Conservation (phyloP, 2,888 invertebrate species). For the Oasisia sp. region DNA sequence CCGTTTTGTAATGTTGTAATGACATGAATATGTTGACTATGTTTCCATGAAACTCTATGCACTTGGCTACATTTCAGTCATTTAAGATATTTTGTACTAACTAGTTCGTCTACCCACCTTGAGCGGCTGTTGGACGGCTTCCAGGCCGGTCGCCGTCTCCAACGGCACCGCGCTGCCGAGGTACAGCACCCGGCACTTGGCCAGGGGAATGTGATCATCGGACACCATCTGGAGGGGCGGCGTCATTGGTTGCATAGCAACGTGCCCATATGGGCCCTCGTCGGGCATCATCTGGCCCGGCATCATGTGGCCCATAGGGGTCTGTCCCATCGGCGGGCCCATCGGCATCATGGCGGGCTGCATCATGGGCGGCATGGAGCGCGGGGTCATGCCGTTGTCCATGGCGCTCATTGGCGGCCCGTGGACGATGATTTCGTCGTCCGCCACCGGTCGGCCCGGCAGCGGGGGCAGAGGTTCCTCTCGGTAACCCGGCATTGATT, state of each 20-base stretch:
- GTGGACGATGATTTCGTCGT: not conserved
- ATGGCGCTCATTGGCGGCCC: not conserved
- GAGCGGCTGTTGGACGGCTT: conserved; percentile 59
- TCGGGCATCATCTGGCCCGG: not conserved
- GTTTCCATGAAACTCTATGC: too few species aligned
- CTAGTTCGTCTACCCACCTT: conserved; percentile 26
- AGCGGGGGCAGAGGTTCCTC: not conserved
- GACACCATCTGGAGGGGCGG: not conserved
- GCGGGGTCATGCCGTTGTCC: not conserved
- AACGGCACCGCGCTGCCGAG: conserved; percentile 63
- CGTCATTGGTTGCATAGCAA: not conserved
- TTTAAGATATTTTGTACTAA: not conserved
- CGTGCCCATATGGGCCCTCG: not conserved
- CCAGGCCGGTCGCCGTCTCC: conserved; percentile 58
- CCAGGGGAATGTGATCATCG: conserved; percentile 44
- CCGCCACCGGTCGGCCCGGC: conserved; percentile 10
- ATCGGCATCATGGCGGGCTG: not conserved
- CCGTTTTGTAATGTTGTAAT: too few species aligned
- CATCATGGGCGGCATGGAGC: not conserved
- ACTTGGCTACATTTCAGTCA: too few species aligned
- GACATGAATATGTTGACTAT: too few species aligned
- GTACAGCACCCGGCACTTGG: conserved; percentile 58
- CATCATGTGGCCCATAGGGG: not conserved
- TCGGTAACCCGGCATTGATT: not conserved
- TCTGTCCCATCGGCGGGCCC: not conserved